Evolutionary conservation across 1,140 invertebrate species (phyloP), one percentile per base, ranked within the genome.

Genomic region (Orchesella cincta): DNA sequence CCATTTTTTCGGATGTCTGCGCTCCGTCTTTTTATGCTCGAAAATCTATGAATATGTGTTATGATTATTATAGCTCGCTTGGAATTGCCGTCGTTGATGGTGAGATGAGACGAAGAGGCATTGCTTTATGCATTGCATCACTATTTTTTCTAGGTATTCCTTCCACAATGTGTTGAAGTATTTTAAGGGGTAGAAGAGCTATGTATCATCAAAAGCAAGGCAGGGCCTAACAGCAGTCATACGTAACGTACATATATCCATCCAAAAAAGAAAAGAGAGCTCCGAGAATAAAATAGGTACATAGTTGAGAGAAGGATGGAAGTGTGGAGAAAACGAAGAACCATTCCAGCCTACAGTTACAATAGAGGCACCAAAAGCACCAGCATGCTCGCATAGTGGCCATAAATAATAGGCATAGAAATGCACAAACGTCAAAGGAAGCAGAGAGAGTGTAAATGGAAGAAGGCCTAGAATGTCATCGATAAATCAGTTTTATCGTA

Each of bases 401-500:
- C 81, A 81, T 81, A 81, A 81, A 81, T 81, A 78, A 80, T 76
- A 51, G 64, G 75, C 71, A 78, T 81, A 75, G 77, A 81, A 80
- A 81, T 80, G 78, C 77, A 80, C 74, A 76, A 79, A 81, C 81
- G 81, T 80, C 79, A 80, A 80, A 67, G 77, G 81, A 77, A 74
- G 62, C 72, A 73, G 76, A 76, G 74, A 64, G 75, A 79, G 74
- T 78, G 77, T 78, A 70, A 79, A 76, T 75, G 77, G 74, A 39
- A 76, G 73, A 76, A 72, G 76, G 75, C 8, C 76, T 76, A 81
- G 78, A 79, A 76, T 79, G 81, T 81, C 80, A 78, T 78, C 80
- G 74, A 81, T 80, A 81, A 81, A 81, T 81, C 81, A 80, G 75
- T 81, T 81, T 81, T 81, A 81, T 81, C n/a, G n/a, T n/a, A n/a